Conservation (phyloP, 2,888 invertebrate genomes). For the Alcis repandata region DNA sequence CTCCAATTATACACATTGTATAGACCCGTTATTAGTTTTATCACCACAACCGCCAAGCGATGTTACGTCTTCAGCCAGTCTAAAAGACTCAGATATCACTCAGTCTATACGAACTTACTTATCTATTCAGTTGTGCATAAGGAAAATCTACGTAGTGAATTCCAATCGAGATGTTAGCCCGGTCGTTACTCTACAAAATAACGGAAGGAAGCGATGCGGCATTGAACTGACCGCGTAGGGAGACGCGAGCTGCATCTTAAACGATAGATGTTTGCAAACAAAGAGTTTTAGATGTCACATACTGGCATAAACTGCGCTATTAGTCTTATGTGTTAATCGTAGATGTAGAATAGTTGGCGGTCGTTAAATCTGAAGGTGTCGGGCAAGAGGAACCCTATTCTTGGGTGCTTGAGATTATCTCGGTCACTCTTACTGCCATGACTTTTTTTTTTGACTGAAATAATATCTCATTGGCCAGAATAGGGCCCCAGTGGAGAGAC, state of each 20-base stretch:
- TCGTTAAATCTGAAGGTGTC: too few relatives aligned
- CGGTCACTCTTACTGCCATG: too few relatives aligned
- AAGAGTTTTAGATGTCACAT: slow-evolving; percentile 8
- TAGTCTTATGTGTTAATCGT: background rate
- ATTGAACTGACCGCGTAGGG: slow-evolving; percentile 61
- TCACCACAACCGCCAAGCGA: too few relatives aligned
- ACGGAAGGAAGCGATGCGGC: slow-evolving; percentile 76
- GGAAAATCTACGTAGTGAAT: background rate
- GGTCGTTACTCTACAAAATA: slow-evolving; percentile 58
- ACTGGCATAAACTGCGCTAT: background rate
- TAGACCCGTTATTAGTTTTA: too few relatives aligned
- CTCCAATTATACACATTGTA: too few relatives aligned
- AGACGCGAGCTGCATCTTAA: slow-evolving; percentile 60
- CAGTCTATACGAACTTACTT: background rate
- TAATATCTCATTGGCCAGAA: too few relatives aligned
- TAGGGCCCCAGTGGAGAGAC: too few relatives aligned
- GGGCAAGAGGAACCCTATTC: too few relatives aligned
- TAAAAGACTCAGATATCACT: too few relatives aligned
- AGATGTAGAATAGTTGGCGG: background rate
- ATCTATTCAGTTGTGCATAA: background rate
- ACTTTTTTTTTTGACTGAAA: too few relatives aligned
- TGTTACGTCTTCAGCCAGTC: too few relatives aligned
- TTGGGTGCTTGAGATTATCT: too few relatives aligned
- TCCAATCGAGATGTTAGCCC: slow-evolving; percentile 2
- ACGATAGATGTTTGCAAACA: slow-evolving; percentile 48